These are phyloP conservation scores for Tapirus terrestris DNA, from an alignment of 2,113 vertebrate species.

Conservation along the genomic window DNA sequence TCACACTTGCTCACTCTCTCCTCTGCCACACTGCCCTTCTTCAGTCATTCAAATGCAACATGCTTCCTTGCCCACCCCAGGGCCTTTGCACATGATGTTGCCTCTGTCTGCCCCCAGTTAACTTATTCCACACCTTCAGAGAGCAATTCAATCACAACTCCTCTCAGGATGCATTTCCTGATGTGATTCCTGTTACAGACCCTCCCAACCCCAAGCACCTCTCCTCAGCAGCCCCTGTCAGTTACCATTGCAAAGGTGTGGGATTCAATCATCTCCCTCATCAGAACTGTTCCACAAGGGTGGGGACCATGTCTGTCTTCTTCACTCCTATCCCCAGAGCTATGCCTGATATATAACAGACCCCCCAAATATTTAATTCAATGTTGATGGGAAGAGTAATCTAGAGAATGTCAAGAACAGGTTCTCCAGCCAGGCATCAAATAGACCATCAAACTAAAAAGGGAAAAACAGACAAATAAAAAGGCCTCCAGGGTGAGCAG, in stretches of 20 bases:
- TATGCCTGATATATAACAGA: background rate
- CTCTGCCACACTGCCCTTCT: background rate
- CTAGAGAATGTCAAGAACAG: background rate
- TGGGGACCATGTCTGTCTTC: background rate
- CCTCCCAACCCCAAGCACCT: background rate
- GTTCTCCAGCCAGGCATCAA: background rate
- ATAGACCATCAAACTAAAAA: background rate
- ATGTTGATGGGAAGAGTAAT: background rate
- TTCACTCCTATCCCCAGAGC: background rate
- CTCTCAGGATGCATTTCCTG: background rate
- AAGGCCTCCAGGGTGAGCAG: background rate
- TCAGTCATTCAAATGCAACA: background rate
- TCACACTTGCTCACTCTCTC: background rate
- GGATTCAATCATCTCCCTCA: background rate
- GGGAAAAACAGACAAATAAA: background rate
- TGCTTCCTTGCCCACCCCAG: background rate
- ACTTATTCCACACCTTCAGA: background rate
- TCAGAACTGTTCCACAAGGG: background rate
- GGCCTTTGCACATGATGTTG: background rate
- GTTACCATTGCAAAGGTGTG: background rate
- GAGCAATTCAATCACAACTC: background rate
- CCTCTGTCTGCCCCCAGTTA: background rate
- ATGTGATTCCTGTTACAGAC: background rate
- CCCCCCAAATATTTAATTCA: background rate
- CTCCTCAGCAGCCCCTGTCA: background rate